Base-by-base conservation (phyloP, 2,888 invertebrate species). In the Ariolimax columbianus region DNA sequence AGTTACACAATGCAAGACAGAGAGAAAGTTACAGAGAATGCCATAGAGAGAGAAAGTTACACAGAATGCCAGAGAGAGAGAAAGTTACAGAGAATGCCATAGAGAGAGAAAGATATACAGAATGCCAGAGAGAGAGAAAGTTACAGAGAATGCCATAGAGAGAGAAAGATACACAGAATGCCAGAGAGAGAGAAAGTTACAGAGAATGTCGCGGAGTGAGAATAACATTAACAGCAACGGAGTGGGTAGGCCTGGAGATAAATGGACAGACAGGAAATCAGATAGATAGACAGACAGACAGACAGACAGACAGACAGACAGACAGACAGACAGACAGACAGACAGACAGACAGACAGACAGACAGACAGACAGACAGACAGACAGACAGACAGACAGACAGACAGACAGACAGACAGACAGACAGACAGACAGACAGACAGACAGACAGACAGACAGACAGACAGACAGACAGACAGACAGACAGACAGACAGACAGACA, bases 311-410 rank as follows among this genome's bases (percentile, higher is more conserved):
- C 23, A 11, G 55, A 55, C 55, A 11, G 30, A 47, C 30, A 43
- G 68, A 80, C 17, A 38, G 68, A 68, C 30, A 66, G 80, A 80
- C 38, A 66, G 80, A 80, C 23, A 80, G 80, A 68, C 26, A 68
- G 80, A 40, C 23, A 80, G 80, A 68, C 26, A 80, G 68, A 68
- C 26, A 80, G 79, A 63, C 4, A 79, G 66, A 79, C 36, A 51
- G 33, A 43, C 23, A 70, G 55, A 55, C 23, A 55, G 55, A 55
- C 23, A 55, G 55, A 55, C 23, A 55, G 55, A 55, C 30, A n/a
- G 55, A 55, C 23, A 55, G 55, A 55, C 23, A 55, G 55, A 55
- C 23, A 55, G 55, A 55, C 23, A 55, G 55, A 55, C 23, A 55
- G 55, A 55, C 23, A 55, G 55, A 55, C 30, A 38, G 38, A 36